A percentile compares a stretch with the other conserved stretches of the same genome.
These are phyloP conservation scores for Drosophila vallismaia DNA, from an alignment of 2,888 invertebrate genomes.

Conservation along the genomic window DNA sequence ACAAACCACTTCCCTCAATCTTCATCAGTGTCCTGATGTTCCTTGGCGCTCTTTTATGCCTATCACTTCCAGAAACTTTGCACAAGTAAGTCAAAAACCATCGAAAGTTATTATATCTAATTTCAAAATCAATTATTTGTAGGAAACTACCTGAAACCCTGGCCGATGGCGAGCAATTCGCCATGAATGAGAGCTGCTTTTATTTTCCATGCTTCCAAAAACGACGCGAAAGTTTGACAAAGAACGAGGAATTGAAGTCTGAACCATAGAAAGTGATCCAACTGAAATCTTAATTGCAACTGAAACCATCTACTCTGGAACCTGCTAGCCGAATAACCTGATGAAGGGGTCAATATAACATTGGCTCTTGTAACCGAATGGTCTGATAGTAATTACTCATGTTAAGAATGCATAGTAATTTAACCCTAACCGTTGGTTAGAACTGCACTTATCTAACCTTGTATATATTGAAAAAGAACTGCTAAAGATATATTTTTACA, in stretches of 20 bases:
- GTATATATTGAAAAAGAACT: slow-evolving; percentile 41
- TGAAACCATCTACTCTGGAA: slow-evolving; percentile 25
- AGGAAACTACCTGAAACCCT: slow-evolving; percentile 86
- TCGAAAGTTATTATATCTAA: neutral
- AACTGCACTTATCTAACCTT: slow-evolving; percentile 16
- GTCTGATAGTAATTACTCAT: slow-evolving; percentile 74
- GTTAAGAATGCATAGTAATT: slow-evolving; percentile 65
- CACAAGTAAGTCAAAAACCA: slow-evolving; percentile 75
- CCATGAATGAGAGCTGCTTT: slow-evolving; percentile 84
- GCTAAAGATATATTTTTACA: slow-evolving; percentile 14
- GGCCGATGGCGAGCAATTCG: slow-evolving; percentile 86
- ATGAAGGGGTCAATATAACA: slow-evolving; percentile 53
- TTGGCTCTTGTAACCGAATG: slow-evolving; percentile 67
- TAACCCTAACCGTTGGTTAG: slow-evolving; percentile 42
- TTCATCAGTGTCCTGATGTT: slow-evolving; percentile 85
- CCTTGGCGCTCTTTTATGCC: slow-evolving; percentile 85
- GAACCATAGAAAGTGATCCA: slow-evolving; percentile 43
- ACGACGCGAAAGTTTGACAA: slow-evolving; percentile 40
- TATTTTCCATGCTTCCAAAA: slow-evolving; percentile 84
- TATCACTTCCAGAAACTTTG: slow-evolving; percentile 87
- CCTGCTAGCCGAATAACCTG: slow-evolving; percentile 62
- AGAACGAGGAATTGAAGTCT: slow-evolving; percentile 54
- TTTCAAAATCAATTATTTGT: neutral
- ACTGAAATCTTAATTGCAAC: slow-evolving; percentile 4
- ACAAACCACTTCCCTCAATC: slow-evolving; percentile 85